A percentile compares a stretch with the other conserved stretches of the same genome.
These are phyloP conservation scores for Drosophila suboccidentalis DNA, from an alignment of 2,888 invertebrate species.

Conservation along the genomic window DNA sequence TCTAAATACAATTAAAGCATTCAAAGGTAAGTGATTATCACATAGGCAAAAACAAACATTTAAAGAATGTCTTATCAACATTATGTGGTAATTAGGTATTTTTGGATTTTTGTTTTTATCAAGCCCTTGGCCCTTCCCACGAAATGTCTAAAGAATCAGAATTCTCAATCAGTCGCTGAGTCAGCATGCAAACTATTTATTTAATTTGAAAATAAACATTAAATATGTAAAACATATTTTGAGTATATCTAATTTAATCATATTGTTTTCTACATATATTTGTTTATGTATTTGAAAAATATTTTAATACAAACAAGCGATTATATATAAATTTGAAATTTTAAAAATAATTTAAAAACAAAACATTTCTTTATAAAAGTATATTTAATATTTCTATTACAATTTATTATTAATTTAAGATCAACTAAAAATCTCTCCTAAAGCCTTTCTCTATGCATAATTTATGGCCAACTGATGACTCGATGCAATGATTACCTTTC, in stretches of 20 bases:
- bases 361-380: too few species aligned
- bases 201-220: not conserved
- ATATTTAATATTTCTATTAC: too few species aligned
- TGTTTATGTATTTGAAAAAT: too few species aligned
- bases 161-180: constrained; percentile 1
- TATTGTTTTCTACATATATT: too few species aligned
- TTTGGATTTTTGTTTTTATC: constrained; percentile 4
- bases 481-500: constrained; percentile 31
- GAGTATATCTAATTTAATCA: too few species aligned
- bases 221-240: not conserved
- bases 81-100: constrained; percentile 1
- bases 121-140: not conserved
- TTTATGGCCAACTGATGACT: not conserved
- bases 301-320: too few species aligned
- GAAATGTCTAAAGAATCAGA: not conserved
- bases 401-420: not conserved
- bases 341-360: too few species aligned
- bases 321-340: not conserved
- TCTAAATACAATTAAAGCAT: constrained; percentile 1
- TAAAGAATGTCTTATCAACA: constrained; percentile 5
- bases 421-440: not conserved
- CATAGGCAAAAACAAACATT: constrained; percentile 3
- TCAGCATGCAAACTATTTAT: not conserved
- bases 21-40: not conserved
- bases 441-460: constrained; percentile 2